Evolutionary conservation across 2,797 vertebrate species (phyloP), one percentile per base, ranked within the genome.

Genomic region (Gila robusta): DNA sequence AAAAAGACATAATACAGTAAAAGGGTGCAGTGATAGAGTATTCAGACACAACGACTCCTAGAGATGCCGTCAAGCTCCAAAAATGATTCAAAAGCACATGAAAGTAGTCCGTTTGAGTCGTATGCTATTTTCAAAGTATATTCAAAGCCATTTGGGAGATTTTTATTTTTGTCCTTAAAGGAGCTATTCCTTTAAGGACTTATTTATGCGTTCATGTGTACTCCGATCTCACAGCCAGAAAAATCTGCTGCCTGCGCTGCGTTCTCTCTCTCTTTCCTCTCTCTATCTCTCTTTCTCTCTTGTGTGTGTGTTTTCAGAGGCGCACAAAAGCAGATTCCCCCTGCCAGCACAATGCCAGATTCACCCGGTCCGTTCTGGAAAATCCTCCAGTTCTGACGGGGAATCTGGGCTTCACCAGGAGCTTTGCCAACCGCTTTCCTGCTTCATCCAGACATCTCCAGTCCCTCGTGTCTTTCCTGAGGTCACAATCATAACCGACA

Each of bases 361-460:
- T 82, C 69, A 82, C 66, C 66, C 28, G 37, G 49, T 72, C 69
- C 69, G 10, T 82, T 82, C 62, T 71, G 80, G 80, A 82, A 82
- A 71, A 71, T 82, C 49, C 67, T 73, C 37, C 52, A 59, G 52
- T 23, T 82, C 41, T 72, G 69, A 82, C 6, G 16, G 81, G 52
- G 52, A 59, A 82, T 82, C 49, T 59, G 69, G 69, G n/a, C 69
- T 39, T 39, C 37, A 39, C 6, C 37, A 39, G 37, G 37, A 39
- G 6, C 37, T 59, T 52, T 77, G 73, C 73, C 12, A 14, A 56
- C 6, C 5, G 21, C 54, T 79, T 41, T 64, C 52, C 52, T 28
- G 47, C 21, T 81, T 41, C 37, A 73, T 72, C 54, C 66, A 56
- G 47, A 26, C 47, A 37, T 70, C 23, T 71, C 28, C 44, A 54